These are phyloP conservation scores for Ichneumoninae sp. DNA, from an alignment of 2,888 invertebrate species.

Conservation along the genomic window DNA sequence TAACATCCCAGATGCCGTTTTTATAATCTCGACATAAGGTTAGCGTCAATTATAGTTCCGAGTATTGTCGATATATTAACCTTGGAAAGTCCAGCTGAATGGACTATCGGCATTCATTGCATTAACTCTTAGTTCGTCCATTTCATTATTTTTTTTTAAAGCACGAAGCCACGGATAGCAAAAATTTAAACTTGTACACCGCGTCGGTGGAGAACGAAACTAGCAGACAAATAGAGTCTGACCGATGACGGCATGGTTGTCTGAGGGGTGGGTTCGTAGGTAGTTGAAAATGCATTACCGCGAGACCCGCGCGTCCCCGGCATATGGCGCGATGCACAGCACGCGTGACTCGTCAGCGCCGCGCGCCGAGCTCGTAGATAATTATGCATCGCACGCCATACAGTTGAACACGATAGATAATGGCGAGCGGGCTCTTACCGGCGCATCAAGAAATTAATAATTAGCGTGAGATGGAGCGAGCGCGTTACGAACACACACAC, in stretches of 20 bases:
- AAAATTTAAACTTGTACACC: not conserved
- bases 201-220: constrained; percentile 33
- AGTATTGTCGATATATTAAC: no score
- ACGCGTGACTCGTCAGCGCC: constrained; percentile 83
- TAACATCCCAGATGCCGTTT: no score
- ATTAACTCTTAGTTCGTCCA: not conserved
- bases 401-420: constrained; percentile 74
- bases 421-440: constrained; percentile 79
- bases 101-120: not conserved
- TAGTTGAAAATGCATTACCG: constrained; percentile 82
- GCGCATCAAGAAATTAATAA: constrained; percentile 84
- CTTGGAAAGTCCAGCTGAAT: not conserved
- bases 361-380: constrained; percentile 75
- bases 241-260: constrained; percentile 18
- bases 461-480: constrained; percentile 78
- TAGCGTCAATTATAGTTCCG: no score
- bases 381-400: constrained; percentile 84
- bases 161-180: not conserved
- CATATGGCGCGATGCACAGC: constrained; percentile 79
- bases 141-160: constrained; percentile 4
- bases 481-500: constrained; percentile 47
- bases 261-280: constrained; percentile 33
- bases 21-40: no score
- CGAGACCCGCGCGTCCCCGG: constrained; percentile 67
- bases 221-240: constrained; percentile 43